Conservation (phyloP, 1,140 invertebrate genomes). For the Delia radicum region DNA sequence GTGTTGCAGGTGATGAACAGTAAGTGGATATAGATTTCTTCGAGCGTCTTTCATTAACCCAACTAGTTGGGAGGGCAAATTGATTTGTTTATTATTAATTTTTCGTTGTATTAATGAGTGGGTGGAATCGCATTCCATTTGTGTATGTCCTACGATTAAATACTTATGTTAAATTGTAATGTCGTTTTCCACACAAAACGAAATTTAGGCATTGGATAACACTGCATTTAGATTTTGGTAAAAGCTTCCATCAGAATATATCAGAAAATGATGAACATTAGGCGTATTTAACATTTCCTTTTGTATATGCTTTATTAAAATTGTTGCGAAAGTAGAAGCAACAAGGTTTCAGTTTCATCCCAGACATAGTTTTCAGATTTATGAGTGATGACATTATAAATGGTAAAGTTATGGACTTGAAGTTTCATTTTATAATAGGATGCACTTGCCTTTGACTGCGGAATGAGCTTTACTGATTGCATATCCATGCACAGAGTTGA, state of each 20-base stretch:
- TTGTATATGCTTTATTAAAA: slow-evolving; percentile 45
- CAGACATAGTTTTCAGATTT: slow-evolving; percentile 53
- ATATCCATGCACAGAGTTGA: slow-evolving; percentile 17
- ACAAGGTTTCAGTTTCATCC: slow-evolving; percentile 54
- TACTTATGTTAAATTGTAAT: slow-evolving; percentile 26
- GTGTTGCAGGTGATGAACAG: slow-evolving; percentile 3
- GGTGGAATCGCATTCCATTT: slow-evolving; percentile 28
- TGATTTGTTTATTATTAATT: slow-evolving; percentile 23
- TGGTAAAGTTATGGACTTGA: slow-evolving; percentile 25
- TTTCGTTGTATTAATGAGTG: slow-evolving; percentile 26
- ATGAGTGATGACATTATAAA: slow-evolving; percentile 31
- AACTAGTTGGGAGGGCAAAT: slow-evolving; percentile 11
- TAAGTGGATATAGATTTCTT: slow-evolving; percentile 15
- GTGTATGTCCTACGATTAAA: slow-evolving; percentile 25
- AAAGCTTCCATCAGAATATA: slow-evolving; percentile 22
- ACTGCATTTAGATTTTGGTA: slow-evolving; percentile 24
- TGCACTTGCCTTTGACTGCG: background rate
- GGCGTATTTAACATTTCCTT: background rate
- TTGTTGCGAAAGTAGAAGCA: slow-evolving; percentile 52
- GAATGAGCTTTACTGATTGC: slow-evolving; percentile 29
- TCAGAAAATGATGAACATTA: background rate
- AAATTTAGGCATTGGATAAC: slow-evolving; percentile 23
- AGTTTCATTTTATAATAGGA: slow-evolving; percentile 27
- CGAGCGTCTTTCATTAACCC: slow-evolving; percentile 8
- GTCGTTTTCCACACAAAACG: slow-evolving; percentile 8